Evolutionary conservation across 2,797 vertebrate genomes (phyloP).

Genomic region (Okamejei kenojei): DNA sequence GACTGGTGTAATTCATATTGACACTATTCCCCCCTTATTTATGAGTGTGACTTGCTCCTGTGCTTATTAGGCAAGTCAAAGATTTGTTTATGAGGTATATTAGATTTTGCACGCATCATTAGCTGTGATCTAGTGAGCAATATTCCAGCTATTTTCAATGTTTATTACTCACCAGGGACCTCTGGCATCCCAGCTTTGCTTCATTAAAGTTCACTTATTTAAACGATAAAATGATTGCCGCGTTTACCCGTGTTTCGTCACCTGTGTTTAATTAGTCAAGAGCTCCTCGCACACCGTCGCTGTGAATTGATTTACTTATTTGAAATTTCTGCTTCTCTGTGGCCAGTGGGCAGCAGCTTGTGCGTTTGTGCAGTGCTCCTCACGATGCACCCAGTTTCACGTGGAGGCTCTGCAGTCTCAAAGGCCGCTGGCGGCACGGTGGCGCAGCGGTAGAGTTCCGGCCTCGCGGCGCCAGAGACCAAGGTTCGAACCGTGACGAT

Average conservation of each 20-base stretch:
- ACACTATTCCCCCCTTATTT: not conserved
- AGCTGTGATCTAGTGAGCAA: not conserved
- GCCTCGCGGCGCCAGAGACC: too few species aligned
- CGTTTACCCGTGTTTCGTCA: not conserved
- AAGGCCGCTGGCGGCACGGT: too few species aligned
- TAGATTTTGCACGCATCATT: constrained; percentile 7
- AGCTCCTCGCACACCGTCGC: not conserved
- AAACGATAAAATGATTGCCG: constrained; percentile 11
- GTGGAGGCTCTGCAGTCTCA: too few species aligned
- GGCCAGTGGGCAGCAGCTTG: not conserved
- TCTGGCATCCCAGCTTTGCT: constrained; percentile 9
- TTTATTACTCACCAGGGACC: constrained; percentile 4
- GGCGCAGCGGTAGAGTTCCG: too few species aligned
- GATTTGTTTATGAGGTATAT: not conserved
- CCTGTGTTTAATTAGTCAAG: not conserved
- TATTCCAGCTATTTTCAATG: not conserved
- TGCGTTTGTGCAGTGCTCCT: not conserved
- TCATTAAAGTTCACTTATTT: constrained; percentile 28
- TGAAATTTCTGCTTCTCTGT: not conserved
- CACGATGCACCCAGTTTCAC: not conserved
- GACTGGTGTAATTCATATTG: too few species aligned
- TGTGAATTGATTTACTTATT: not conserved
- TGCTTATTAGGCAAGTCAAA: not conserved
- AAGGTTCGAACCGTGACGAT: too few species aligned
- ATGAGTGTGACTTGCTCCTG: not conserved